A percentile compares a stretch with the other conserved stretches of the same genome.
Evolutionary conservation across 2,888 invertebrate genomes (phyloP).

Genomic region (Crepidodera aurea): DNA sequence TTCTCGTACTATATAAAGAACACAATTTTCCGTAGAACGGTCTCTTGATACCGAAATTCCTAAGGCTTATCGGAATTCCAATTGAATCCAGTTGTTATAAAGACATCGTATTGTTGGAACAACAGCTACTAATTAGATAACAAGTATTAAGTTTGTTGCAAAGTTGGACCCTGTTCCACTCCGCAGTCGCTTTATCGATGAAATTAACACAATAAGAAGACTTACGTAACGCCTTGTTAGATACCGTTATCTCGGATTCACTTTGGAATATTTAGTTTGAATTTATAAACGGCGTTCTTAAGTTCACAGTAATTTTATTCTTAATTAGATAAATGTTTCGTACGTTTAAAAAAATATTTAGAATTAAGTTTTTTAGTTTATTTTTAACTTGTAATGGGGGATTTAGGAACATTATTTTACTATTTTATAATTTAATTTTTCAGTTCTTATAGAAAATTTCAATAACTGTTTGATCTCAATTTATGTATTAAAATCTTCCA

Average conservation of each 20-base stretch:
- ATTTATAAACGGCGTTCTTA: background rate
- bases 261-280: slow-evolving; percentile 2
- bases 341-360: too few species aligned
- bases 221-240: slow-evolving; percentile 3
- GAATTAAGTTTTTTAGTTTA: too few species aligned
- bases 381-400: too few species aligned
- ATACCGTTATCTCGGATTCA: slow-evolving; percentile 8
- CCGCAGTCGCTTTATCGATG: slow-evolving; percentile 10
- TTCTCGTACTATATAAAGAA: background rate
- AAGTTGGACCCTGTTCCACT: slow-evolving; percentile 33
- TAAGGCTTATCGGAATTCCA: slow-evolving; percentile 58
- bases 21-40: background rate
- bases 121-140: slow-evolving; percentile 59
- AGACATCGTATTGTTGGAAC: slow-evolving; percentile 58
- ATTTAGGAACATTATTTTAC: too few species aligned
- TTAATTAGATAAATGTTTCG: slow-evolving; percentile 5
- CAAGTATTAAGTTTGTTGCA: slow-evolving; percentile 55
- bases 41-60: slow-evolving; percentile 55
- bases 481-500: too few species aligned
- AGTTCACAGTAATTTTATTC: background rate
- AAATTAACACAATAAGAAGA: slow-evolving; percentile 15
- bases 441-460: too few species aligned
- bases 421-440: too few species aligned
- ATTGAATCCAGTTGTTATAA: slow-evolving; percentile 59
- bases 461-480: too few species aligned